A percentile compares a stretch with the other conserved stretches of the same genome.
phyloP scores from a whole-genome alignment of 2,797 vertebrate genomes.

The Pseudochirops cupreus region DNA sequence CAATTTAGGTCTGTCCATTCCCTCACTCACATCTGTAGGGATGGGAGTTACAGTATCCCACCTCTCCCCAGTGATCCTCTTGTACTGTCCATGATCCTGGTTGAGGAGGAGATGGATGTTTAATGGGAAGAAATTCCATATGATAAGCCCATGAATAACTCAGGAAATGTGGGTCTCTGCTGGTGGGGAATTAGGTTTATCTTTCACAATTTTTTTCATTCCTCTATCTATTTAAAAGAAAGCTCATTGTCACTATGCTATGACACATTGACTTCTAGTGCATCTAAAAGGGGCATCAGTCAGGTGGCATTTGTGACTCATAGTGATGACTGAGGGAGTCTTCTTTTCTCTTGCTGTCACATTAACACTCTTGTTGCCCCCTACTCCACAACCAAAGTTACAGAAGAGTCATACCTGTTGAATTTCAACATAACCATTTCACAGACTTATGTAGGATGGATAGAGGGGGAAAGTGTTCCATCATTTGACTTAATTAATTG shows the following conservation, averaged over 20 bases:
- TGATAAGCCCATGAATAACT: neutral
- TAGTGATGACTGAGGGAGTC: neutral
- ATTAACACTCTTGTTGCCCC: neutral
- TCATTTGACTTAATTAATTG: neutral
- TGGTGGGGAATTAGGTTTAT: neutral
- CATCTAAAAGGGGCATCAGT: neutral
- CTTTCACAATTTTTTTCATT: neutral
- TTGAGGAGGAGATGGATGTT: neutral
- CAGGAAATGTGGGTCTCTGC: constrained; percentile 14
- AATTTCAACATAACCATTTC: neutral
- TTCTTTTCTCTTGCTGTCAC: neutral
- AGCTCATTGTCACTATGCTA: neutral
- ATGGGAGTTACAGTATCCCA: neutral
- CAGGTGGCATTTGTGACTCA: neutral
- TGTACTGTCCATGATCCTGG: neutral
- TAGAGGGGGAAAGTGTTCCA: neutral
- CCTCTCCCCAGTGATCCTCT: neutral
- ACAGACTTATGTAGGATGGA: neutral
- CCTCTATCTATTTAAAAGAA: neutral
- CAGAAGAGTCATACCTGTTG: neutral
- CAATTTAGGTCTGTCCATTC: neutral
- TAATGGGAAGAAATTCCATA: neutral
- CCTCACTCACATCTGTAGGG: neutral
- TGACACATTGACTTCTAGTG: neutral
- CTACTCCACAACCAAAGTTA: neutral